Conservation (phyloP, 2,888 invertebrate species). For the Resseliella maxima region DNA sequence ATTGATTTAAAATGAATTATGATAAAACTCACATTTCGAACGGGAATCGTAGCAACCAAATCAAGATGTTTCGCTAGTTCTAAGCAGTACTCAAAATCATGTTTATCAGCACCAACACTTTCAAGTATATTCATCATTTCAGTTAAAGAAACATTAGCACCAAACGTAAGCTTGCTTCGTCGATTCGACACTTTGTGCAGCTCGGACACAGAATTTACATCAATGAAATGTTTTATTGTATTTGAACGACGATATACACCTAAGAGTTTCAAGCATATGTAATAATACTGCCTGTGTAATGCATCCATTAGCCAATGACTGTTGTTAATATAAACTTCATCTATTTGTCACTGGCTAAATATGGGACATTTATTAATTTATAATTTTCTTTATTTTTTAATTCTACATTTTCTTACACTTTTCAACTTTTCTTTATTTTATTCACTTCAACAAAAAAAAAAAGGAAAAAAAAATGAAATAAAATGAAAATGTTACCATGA, state of each 20-base stretch:
- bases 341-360: too few relatives aligned
- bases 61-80: conserved; percentile 70
- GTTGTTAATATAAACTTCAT: too few relatives aligned
- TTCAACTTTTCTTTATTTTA: too few relatives aligned
- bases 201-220: conserved; percentile 72
- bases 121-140: conserved; percentile 69
- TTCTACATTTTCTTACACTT: too few relatives aligned
- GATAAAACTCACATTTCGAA: conserved; percentile 78
- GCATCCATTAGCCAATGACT: too few relatives aligned
- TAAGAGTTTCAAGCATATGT: background rate
- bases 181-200: conserved; percentile 65
- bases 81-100: conserved; percentile 70
- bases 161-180: conserved; percentile 63
- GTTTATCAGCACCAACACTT: conserved; percentile 63
- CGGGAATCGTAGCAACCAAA: conserved; percentile 75
- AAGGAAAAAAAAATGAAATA: conserved; percentile 61
- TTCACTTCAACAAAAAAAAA: conserved; percentile 59
- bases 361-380: too few relatives aligned
- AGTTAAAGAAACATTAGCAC: conserved; percentile 70
- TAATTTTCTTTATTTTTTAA: too few relatives aligned
- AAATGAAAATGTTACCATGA: conserved; percentile 66
- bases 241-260: conserved; percentile 68
- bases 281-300: background rate
- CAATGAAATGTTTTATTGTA: conserved; percentile 71
- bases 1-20: too few relatives aligned